These are phyloP conservation scores for Athalia cordata DNA, from an alignment of 2,888 invertebrate species.

Conservation along the genomic window DNA sequence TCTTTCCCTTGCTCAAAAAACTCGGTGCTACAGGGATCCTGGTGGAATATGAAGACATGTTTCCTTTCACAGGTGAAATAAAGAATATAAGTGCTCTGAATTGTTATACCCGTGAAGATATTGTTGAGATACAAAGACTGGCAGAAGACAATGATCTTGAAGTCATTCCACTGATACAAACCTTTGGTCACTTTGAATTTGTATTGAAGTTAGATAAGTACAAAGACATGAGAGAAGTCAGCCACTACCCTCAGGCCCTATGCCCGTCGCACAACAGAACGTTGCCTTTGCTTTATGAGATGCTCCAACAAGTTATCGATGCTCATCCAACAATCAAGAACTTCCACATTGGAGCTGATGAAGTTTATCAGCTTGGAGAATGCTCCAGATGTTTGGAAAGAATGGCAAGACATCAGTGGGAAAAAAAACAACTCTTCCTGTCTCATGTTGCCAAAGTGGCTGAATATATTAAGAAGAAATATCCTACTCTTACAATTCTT, in stretches of 20 bases:
- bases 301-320: slow-evolving; percentile 83
- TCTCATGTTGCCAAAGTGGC: slow-evolving; percentile 78
- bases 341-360: slow-evolving; percentile 89
- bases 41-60: slow-evolving; percentile 93
- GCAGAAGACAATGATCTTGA: slow-evolving; percentile 79
- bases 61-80: slow-evolving; percentile 82
- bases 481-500: slow-evolving; percentile 77
- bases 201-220: slow-evolving; percentile 83
- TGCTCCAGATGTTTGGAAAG: slow-evolving; percentile 77
- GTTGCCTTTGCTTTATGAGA: slow-evolving; percentile 76
- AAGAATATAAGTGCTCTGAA: slow-evolving; percentile 79
- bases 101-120: slow-evolving; percentile 78
- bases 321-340: slow-evolving; percentile 76
- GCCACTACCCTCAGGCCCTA: slow-evolving; percentile 78
- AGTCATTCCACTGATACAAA: slow-evolving; percentile 88
- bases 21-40: slow-evolving; percentile 86
- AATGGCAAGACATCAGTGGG: slow-evolving; percentile 72
- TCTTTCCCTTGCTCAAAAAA: slow-evolving; percentile 79
- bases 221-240: slow-evolving; percentile 80
- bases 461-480: slow-evolving; percentile 73
- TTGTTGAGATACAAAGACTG: slow-evolving; percentile 74
- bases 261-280: slow-evolving; percentile 82
- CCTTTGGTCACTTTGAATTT: slow-evolving; percentile 90
- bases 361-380: slow-evolving; percentile 84
- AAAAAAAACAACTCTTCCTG: slow-evolving; percentile 78